Evolutionary conservation across 1,140 invertebrate species (phyloP).

Genomic region (Cyclina sinensis): DNA sequence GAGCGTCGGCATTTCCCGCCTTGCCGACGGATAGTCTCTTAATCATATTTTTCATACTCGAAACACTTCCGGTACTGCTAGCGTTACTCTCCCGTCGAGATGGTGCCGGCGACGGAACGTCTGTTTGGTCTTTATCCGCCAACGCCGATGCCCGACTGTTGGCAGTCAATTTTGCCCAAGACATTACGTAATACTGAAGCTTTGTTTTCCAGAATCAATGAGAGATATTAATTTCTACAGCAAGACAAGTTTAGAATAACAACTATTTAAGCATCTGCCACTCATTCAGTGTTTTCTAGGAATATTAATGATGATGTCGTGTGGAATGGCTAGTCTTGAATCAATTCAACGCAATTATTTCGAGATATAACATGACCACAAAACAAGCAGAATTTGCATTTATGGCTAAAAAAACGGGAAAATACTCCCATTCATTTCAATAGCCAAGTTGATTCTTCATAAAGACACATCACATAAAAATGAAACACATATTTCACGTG

Average conservation of each 20-base stretch:
- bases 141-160: background rate
- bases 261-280: background rate
- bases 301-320: too few species aligned
- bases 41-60: conserved; percentile 31
- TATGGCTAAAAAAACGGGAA: too few species aligned
- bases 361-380: too few species aligned
- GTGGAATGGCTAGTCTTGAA: too few species aligned
- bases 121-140: background rate
- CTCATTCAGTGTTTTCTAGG: background rate
- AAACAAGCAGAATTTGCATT: too few species aligned
- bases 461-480: too few species aligned
- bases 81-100: conserved; percentile 47
- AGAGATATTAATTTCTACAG: conserved; percentile 1
- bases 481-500: too few species aligned
- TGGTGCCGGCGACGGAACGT: background rate
- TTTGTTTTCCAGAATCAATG: background rate
- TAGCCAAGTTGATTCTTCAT: too few species aligned
- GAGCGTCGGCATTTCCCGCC: background rate
- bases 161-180: conserved; percentile 53
- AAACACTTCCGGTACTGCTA: background rate
- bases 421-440: too few species aligned
- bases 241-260: conserved; percentile 11
- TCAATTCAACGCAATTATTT: too few species aligned
- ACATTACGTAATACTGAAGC: conserved; percentile 18
- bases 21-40: conserved; percentile 12